Conservation (phyloP, 2,797 vertebrate genomes). For the Pteropus rufus region DNA sequence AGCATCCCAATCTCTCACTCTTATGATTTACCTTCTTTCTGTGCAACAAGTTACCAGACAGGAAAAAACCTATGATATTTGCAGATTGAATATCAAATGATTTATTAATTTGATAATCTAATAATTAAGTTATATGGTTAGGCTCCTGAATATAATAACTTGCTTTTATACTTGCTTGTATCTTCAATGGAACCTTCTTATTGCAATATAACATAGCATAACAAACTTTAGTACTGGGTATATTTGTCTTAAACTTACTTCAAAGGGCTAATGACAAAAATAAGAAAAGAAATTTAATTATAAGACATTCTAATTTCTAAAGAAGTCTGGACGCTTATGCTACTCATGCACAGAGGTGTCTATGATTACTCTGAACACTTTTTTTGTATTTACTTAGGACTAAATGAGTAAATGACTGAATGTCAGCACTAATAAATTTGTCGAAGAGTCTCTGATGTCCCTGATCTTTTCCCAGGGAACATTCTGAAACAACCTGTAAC, state of each 20-base stretch:
- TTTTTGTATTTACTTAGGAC: background rate
- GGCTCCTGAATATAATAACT: background rate
- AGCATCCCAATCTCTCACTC: background rate
- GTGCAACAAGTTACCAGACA: background rate
- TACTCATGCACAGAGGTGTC: background rate
- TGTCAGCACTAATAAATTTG: background rate
- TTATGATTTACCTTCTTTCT: background rate
- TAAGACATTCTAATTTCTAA: background rate
- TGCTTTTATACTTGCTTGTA: background rate
- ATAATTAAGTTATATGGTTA: background rate
- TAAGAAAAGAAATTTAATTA: background rate
- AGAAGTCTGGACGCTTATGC: background rate
- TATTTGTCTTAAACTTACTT: background rate
- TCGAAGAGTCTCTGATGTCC: background rate
- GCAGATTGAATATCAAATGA: background rate
- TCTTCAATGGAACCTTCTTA: background rate
- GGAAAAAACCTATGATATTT: background rate
- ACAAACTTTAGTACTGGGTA: background rate
- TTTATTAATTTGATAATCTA: background rate
- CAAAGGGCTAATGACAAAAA: background rate
- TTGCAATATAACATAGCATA: background rate
- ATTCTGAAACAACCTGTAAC: background rate
- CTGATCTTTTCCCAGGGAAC: background rate
- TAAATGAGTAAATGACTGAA: constrained; percentile 27
- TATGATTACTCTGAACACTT: background rate